phyloP scores from a whole-genome alignment of 2,797 vertebrate species.

The Phaenicophaeus curvirostris region DNA sequence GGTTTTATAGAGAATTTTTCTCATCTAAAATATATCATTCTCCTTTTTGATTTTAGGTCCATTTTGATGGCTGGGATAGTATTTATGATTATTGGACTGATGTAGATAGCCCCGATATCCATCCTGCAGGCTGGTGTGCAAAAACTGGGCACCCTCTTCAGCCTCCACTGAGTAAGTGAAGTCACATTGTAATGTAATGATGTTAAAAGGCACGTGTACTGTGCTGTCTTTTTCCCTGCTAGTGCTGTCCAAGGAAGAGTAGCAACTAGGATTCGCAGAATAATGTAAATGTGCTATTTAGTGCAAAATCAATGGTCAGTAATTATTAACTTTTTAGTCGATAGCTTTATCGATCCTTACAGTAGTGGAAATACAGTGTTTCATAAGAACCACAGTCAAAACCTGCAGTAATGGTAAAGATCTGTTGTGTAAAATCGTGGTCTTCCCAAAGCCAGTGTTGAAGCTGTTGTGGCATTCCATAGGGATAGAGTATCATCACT shows the following conservation, averaged over 20 bases:
- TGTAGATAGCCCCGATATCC: conserved; percentile 85
- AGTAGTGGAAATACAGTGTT: not conserved
- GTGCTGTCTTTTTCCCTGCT: not conserved
- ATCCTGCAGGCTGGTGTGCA: conserved; percentile 86
- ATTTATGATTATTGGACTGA: conserved; percentile 88
- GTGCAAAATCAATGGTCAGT: not conserved
- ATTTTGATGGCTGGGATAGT: conserved; percentile 88
- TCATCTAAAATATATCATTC: not conserved
- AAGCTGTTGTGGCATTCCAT: not conserved
- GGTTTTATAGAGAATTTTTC: not conserved
- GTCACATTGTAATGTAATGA: not conserved
- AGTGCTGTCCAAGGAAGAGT: not conserved
- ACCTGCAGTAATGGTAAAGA: not conserved
- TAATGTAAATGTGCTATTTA: conserved; percentile 8
- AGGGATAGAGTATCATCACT: not conserved
- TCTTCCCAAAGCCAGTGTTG: not conserved
- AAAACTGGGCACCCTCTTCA: conserved; percentile 87
- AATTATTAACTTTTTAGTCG: conserved; percentile 1
- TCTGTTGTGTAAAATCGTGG: not conserved
- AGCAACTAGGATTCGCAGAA: not conserved
- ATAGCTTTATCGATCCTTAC: not conserved
- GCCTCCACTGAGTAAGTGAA: conserved; percentile 84
- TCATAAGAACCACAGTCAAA: not conserved
- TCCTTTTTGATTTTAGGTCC: conserved; percentile 74
- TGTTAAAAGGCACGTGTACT: not conserved